Percentiles rank a stretch among this genome's conserved stretches.
Conservation (phyloP, 2,888 invertebrate genomes). For the Stenotaenia linearis region DNA sequence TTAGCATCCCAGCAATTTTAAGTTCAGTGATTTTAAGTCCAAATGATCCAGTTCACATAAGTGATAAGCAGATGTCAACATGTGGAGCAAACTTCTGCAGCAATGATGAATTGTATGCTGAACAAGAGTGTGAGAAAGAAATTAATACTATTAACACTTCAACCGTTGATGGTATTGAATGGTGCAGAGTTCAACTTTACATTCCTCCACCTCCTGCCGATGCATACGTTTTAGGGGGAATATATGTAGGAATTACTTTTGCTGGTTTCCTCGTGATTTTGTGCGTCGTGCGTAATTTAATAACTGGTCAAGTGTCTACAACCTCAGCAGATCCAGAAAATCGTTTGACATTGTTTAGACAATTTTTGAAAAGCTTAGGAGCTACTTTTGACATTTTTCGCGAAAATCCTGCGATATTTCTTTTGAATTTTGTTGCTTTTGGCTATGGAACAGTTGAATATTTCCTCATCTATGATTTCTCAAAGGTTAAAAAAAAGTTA, state of each 20-base stretch:
- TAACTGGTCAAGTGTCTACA: not conserved
- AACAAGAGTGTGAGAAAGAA: not conserved
- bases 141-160: not conserved
- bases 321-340: not conserved
- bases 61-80: not conserved
- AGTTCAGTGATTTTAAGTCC: slow-evolving; percentile 20
- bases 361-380: not conserved
- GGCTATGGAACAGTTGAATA: slow-evolving; percentile 13
- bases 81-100: not conserved
- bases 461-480: slow-evolving; percentile 1
- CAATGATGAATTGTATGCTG: not conserved
- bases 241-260: not conserved
- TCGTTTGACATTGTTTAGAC: not conserved
- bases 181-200: not conserved
- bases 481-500: slow-evolving; percentile 14
- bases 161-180: not conserved
- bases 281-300: not conserved
- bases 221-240: not conserved
- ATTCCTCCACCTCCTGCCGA: not conserved
- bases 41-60: not conserved
- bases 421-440: slow-evolving; percentile 1
- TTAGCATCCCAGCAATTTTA: not conserved
- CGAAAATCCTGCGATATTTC: not conserved
- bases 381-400: not conserved
- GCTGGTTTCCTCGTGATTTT: not conserved